A percentile compares a stretch with the other conserved stretches of the same genome.
Evolutionary conservation across 2,113 vertebrate species (phyloP).

Genomic region (Protomyctophum bolini): DNA sequence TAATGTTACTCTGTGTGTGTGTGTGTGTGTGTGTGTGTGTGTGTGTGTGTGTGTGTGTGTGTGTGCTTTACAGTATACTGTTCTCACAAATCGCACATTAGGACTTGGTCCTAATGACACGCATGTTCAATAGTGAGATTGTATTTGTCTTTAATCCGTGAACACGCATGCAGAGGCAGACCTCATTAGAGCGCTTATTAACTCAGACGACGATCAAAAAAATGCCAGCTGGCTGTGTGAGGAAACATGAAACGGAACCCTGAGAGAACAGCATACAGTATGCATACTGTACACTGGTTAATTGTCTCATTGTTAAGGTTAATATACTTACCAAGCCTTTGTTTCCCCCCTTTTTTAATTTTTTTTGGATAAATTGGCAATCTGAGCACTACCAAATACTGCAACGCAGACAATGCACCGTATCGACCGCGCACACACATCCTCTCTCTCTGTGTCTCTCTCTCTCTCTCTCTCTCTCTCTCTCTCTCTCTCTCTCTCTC

Average conservation of each 20-base stretch:
- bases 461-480: neutral
- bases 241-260: constrained; percentile 58
- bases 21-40: too few relatives aligned
- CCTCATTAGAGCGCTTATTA: constrained; percentile 39
- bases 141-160: too few relatives aligned
- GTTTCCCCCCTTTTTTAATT: constrained; percentile 24
- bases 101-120: neutral
- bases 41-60: too few relatives aligned
- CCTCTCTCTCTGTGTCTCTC: too few relatives aligned
- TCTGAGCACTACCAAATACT: constrained; percentile 5
- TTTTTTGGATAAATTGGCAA: constrained; percentile 27
- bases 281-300: constrained; percentile 6
- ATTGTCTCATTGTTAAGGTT: constrained; percentile 59
- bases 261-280: neutral
- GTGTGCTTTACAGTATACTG: too few relatives aligned
- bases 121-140: constrained; percentile 1
- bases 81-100: constrained; percentile 1
- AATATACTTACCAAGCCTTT: constrained; percentile 62
- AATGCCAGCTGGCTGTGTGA: constrained; percentile 40
- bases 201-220: constrained; percentile 58
- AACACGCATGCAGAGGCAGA: constrained; percentile 21
- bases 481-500: too few relatives aligned
- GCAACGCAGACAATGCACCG: neutral
- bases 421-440: neutral
- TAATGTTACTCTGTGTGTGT: too few relatives aligned